Evolutionary conservation across 2,113 vertebrate species (phyloP).

Genomic region (Callopanchax toddi): DNA sequence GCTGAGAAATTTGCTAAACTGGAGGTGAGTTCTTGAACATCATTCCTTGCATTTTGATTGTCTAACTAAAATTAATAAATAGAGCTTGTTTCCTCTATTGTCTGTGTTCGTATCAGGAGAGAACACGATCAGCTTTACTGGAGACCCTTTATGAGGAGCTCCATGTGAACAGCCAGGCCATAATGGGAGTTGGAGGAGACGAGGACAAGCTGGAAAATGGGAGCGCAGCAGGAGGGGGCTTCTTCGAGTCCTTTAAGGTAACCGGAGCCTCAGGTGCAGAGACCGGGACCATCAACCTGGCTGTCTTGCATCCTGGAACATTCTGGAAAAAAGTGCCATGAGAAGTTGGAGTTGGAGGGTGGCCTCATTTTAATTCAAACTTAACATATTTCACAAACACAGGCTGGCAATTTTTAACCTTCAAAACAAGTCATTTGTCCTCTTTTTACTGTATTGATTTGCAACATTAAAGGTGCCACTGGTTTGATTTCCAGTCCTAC

Average conservation of each 20-base stretch:
- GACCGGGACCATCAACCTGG: background rate
- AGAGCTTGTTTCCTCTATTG: background rate
- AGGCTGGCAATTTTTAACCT: background rate
- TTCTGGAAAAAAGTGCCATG: background rate
- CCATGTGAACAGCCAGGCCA: conserved; percentile 91
- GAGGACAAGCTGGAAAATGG: conserved; percentile 94
- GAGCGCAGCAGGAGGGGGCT: conserved; percentile 86
- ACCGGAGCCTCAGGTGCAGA: conserved; percentile 33
- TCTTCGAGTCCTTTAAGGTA: conserved; percentile 98
- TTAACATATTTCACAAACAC: background rate
- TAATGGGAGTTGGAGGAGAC: conserved; percentile 90
- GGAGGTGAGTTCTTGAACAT: conserved; percentile 80
- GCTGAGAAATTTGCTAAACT: conserved; percentile 97
- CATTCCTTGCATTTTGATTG: background rate
- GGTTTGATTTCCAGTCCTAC: conserved; percentile 3
- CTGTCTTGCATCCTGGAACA: conserved; percentile 15
- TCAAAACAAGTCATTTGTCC: background rate
- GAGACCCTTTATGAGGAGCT: conserved; percentile 95
- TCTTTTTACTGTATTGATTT: conserved; percentile 4
- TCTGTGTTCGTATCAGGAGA: conserved; percentile 79
- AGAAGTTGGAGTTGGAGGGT: conserved; percentile 8
- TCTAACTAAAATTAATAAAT: background rate
- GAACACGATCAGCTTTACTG: conserved; percentile 87
- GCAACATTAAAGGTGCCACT: background rate
- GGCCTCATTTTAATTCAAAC: conserved; percentile 3